A percentile compares a stretch with the other conserved stretches of the same genome.
These are phyloP conservation scores for Icerya purchasi DNA, from an alignment of 2,888 invertebrate species.

Conservation along the genomic window DNA sequence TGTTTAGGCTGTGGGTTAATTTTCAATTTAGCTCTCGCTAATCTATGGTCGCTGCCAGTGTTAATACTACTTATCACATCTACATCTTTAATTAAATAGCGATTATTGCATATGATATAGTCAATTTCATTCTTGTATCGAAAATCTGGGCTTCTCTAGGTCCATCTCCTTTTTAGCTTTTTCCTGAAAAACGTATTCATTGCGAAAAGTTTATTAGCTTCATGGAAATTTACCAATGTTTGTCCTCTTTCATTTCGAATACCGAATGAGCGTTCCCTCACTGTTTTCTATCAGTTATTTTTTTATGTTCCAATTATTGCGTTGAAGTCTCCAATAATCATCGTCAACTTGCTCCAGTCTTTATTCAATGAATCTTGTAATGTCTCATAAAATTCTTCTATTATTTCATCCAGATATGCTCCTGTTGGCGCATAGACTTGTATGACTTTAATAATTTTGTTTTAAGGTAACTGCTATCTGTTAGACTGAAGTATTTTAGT, in stretches of 20 bases:
- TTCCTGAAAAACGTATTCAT: background rate
- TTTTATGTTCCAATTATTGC: background rate
- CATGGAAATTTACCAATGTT: background rate
- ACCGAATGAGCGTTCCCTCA: background rate
- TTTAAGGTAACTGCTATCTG: background rate
- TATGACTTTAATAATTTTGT: background rate
- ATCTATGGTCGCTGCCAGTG: background rate
- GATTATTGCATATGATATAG: background rate
- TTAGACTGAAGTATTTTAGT: background rate
- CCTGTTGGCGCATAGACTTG: background rate
- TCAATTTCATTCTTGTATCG: background rate
- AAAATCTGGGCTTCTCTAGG: background rate
- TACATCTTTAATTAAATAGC: background rate
- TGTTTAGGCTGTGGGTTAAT: background rate
- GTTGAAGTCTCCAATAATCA: background rate
- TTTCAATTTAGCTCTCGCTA: background rate
- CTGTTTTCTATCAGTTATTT: background rate
- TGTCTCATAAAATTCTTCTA: background rate
- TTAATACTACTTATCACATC: background rate
- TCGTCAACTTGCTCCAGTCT: background rate
- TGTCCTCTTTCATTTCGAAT: background rate
- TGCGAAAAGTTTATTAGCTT: background rate
- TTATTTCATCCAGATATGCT: background rate
- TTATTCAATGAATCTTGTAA: background rate
- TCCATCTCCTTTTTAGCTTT: background rate